These are phyloP conservation scores for Drosophila rhopaloa DNA, from an alignment of 1,140 invertebrate genomes.

Conservation along the genomic window DNA sequence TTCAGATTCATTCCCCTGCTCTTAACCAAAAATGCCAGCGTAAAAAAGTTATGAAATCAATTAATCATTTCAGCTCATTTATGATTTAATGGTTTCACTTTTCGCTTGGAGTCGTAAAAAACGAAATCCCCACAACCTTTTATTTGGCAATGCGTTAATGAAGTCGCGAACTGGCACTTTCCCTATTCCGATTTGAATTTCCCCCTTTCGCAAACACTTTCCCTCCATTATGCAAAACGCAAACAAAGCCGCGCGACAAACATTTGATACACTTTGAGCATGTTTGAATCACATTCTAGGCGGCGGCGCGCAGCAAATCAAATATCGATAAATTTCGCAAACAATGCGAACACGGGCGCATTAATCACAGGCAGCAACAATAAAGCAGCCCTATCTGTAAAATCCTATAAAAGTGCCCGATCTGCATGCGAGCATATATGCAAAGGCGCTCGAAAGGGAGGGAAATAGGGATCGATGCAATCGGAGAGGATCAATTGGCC, in stretches of 20 bases:
- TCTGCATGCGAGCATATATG: constrained; percentile 6
- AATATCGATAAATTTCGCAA: constrained; percentile 75
- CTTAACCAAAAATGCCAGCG: constrained; percentile 11
- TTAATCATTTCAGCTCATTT: constrained; percentile 44
- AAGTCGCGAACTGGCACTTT: constrained; percentile 39
- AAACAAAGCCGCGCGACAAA: constrained; percentile 78
- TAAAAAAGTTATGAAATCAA: constrained; percentile 40
- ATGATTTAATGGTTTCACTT: constrained; percentile 38
- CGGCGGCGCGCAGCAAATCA: constrained; percentile 62
- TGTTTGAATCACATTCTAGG: constrained; percentile 16
- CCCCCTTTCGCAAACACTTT: constrained; percentile 22
- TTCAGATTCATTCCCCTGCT: background rate
- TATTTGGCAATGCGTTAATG: constrained; percentile 47
- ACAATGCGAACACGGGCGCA: constrained; percentile 62
- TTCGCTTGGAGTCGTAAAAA: constrained; percentile 13
- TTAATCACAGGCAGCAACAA: constrained; percentile 61
- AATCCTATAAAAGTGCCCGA: constrained; percentile 12
- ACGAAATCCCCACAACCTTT: background rate
- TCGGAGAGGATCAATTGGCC: constrained; percentile 3
- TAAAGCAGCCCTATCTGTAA: constrained; percentile 38
- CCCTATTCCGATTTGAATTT: constrained; percentile 2
- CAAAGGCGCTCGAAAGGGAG: constrained; percentile 12
- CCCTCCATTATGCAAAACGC: constrained; percentile 71
- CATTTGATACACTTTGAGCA: constrained; percentile 70
- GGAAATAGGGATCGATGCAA: background rate